Evolutionary conservation across 2,113 vertebrate species (phyloP).

Genomic region (Plestiodon gilberti): DNA sequence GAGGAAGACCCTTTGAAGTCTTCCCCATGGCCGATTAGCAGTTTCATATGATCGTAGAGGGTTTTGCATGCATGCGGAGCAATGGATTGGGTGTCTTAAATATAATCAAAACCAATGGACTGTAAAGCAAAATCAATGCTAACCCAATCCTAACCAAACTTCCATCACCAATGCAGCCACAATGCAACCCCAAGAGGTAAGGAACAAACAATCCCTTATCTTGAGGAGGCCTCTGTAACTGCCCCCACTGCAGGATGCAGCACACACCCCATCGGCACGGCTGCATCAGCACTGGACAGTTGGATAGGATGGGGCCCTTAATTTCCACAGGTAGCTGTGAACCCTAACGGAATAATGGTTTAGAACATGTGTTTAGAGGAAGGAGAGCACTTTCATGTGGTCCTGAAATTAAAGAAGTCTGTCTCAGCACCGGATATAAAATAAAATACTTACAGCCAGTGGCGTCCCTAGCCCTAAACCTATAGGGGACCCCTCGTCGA

Average conservation of each 20-base stretch:
- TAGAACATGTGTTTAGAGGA: background rate
- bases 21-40: background rate
- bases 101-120: background rate
- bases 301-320: too few species aligned
- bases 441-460: slow-evolving; percentile 7
- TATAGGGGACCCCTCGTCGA: too few species aligned
- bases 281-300: too few species aligned
- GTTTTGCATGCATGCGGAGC: background rate
- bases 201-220: too few species aligned
- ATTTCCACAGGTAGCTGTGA: background rate
- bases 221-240: too few species aligned
- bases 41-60: background rate
- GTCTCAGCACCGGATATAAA: background rate
- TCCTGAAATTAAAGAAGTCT: background rate
- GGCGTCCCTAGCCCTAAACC: too few species aligned
- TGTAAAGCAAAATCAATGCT: background rate
- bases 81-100: background rate
- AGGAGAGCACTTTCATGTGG: background rate
- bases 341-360: background rate
- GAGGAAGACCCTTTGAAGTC: background rate
- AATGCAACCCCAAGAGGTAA: too few species aligned
- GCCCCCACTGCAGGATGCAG: too few species aligned
- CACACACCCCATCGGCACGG: too few species aligned
- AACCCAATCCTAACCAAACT: too few species aligned
- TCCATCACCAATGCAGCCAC: too few species aligned